Evolutionary conservation across 1,140 invertebrate genomes (phyloP).

Genomic region (Atopsyche davidsoni): DNA sequence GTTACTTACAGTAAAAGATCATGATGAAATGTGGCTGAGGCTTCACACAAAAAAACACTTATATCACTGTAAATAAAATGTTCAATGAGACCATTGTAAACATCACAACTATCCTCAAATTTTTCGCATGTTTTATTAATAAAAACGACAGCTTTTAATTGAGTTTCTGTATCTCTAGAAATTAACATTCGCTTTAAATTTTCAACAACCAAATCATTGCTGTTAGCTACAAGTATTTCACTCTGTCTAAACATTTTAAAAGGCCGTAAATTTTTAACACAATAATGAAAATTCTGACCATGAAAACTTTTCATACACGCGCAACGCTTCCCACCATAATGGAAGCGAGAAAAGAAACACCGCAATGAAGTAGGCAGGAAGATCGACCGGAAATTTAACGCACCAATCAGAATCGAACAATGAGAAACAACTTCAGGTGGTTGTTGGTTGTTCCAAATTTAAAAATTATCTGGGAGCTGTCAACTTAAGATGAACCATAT

Average conservation of each 20-base stretch:
- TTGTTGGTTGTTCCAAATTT: too few relatives aligned
- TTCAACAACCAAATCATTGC: slow-evolving; percentile 10
- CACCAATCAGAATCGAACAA: slow-evolving; percentile 6
- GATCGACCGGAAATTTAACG: slow-evolving; percentile 13
- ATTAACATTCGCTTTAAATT: slow-evolving; percentile 25
- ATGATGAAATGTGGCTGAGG: slow-evolving; percentile 18
- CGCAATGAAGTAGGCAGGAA: slow-evolving; percentile 1
- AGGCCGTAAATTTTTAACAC: neutral
- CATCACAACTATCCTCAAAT: neutral
- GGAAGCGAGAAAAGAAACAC: too few relatives aligned
- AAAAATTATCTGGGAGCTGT: too few relatives aligned
- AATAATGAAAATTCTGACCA: neutral
- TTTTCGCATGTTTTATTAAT: slow-evolving; percentile 12
- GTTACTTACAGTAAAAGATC: slow-evolving; percentile 21
- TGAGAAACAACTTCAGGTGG: neutral
- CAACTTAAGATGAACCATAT: too few relatives aligned
- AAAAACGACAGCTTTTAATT: slow-evolving; percentile 19
- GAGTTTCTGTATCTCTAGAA: slow-evolving; percentile 20
- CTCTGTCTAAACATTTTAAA: neutral
- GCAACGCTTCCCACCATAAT: too few relatives aligned
- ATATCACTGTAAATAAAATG: slow-evolving; percentile 21
- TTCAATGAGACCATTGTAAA: slow-evolving; percentile 4
- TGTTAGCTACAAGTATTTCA: neutral
- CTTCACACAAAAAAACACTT: slow-evolving; percentile 25
- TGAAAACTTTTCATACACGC: neutral